Evolutionary conservation across 2,888 invertebrate genomes (phyloP).

Genomic region (Diaphora mendica): DNA sequence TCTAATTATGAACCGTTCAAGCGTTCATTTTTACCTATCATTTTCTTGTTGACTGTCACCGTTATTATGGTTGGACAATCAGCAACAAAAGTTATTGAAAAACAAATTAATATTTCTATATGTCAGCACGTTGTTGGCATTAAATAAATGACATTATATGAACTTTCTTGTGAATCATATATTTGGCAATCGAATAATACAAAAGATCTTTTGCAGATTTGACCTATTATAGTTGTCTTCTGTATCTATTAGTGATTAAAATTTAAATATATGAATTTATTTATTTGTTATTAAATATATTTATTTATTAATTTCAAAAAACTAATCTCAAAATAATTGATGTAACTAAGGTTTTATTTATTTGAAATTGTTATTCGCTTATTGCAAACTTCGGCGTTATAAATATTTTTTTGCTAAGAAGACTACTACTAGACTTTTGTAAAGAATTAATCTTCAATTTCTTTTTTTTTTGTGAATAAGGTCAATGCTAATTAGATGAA

Average conservation of each 20-base stretch:
- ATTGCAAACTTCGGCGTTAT: neutral
- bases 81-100: neutral
- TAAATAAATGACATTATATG: neutral
- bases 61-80: neutral
- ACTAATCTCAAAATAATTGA: too few relatives aligned
- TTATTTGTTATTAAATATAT: too few relatives aligned
- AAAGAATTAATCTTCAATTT: conserved; percentile 32
- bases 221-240: too few relatives aligned
- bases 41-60: conserved; percentile 16
- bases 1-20: conserved; percentile 32
- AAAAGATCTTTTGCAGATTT: too few relatives aligned
- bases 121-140: neutral
- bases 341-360: too few relatives aligned
- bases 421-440: neutral
- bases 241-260: too few relatives aligned
- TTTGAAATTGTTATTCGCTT: neutral
- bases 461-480: neutral
- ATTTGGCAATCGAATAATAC: neutral
- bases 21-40: conserved; percentile 47
- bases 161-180: neutral
- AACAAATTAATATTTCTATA: neutral
- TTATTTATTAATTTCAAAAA: too few relatives aligned
- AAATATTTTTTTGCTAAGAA: too few relatives aligned
- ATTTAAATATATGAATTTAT: too few relatives aligned
- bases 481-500: too few relatives aligned